Base-by-base conservation (phyloP, 2,888 invertebrate genomes). In the Leptinotarsa tumamoca region DNA sequence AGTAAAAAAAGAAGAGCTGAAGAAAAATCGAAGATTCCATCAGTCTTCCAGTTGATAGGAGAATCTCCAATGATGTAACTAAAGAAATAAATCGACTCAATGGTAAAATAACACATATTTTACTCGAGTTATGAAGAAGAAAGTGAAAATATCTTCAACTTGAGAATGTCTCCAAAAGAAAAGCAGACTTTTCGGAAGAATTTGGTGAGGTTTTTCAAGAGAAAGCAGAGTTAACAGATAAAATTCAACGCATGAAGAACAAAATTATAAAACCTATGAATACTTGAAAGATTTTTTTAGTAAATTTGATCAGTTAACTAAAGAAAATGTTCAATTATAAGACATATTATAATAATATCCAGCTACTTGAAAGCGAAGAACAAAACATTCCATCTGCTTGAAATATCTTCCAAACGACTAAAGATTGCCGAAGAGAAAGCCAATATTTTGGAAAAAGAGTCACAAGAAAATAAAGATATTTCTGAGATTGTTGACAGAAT, bases 401-500 rank as follows among this genome's bases (percentile, higher is more conserved):
- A 78, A 73, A 15, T 58, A 23, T 27, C 71, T 63, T 43, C 71
- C 68, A 63, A 67, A 54, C 43, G 71, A 52, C 63, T 78, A 27
- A 74, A 77, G 49, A 54, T 68, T n/a, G 21, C 74, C 21, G 72
- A 80, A 15, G 79, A 81, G 70, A 74, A 77, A 68, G 66, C 76
- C 5, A 72, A 71, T 15, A 14, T 71, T 23, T 67, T 77, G 23
- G 75, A 80, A 50, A 78, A 76, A 67, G 14, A 76, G 27, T 73
- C 78, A 4, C 71, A 76, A 27, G 79, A 79, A 66, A 72, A 78
- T 52, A 78, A 78, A 69, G 79, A 70, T 68, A 76, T 80, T 50
- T 80, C 78, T 17, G 78, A 79, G 21, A 74, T 77, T 54, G 73
- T 79, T n/a, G 77, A 79, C 21, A 78, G 76, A 73, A 61, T 82